Base-by-base conservation (phyloP, 2,888 invertebrate species). In the Bembecia ichneumoniformis region DNA sequence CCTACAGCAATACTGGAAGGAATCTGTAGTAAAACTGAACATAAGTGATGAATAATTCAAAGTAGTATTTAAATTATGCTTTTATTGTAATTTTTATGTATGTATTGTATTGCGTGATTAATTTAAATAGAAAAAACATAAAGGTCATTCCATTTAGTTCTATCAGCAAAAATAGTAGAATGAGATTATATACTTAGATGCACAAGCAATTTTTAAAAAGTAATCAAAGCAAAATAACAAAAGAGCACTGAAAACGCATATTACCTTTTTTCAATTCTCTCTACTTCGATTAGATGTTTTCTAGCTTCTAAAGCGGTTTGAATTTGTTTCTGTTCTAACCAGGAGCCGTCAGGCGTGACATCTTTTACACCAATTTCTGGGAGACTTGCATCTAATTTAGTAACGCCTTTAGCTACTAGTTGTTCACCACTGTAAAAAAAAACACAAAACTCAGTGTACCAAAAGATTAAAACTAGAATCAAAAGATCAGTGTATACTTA, bases 321-420 rank as follows among this genome's bases (percentile, higher is more conserved):
- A 50, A 90, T 78, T 60, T 90, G 90, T 68, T 90, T 89, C 53
- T 87, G 77, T 58, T 91, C 89, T 10, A 91, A 64, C 90, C 90
- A 90, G 0, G 89, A 87, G 7, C 87, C 82, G 61, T 79, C 86
- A 1, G 90, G 89, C 13, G 74, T 60, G 3, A 89, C 86, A 57
- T 89, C 86, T 62, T 91, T 91, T 20, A 76, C 61, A 0, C 90
- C 90, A 43, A 76, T 62, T 57, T 81, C 87, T 0, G 91, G 91
- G 20, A 91, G 63, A 7, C 78, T 71, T 9, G 68, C 72, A 40
- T 77, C 77, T 1, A 71, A 68, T 55, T 84, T 89, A n/a, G 87
- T 77, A 7, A 74, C 68, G 15, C 82, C 83, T 65, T 68, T 77
- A 1, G 61, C 64, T 7, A 87, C 82, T 3, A 87, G 57, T 46